Evolutionary conservation across 2,797 vertebrate species (phyloP), one percentile per base, ranked within the genome.

Genomic region (Numenius phaeopus): DNA sequence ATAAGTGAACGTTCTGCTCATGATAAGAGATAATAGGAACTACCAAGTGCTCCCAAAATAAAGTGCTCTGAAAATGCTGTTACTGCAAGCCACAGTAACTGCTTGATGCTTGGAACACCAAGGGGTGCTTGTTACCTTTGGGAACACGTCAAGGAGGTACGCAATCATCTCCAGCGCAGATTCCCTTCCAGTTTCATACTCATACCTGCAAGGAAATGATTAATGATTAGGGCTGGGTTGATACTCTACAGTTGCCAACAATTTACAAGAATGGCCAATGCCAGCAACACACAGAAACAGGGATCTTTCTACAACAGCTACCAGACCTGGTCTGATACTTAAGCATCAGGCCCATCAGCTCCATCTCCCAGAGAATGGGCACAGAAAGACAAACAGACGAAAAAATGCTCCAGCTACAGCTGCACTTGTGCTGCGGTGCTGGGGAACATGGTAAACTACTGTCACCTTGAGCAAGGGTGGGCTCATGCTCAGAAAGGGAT

Each of bases 161-260:
- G 98, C 99, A 89, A 99, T 98, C 98, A 99, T 99, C 98, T 99
- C 99, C 95, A 99, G 98, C 6, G 98, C 98, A 1, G 99, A 99
- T 89, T 99, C 99, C 95, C 99, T 98, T 85, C 99, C 99, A 0
- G 99, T 99, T 98, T 99, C 99, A 39, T 99, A 99, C 87, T 99
- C 99, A 1, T 99, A 99, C 57, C 99, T 98, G 96, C 15, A 61
- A 89, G 75, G 77, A 97, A 91, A 96, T 10, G 13, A 96, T 71
- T 44, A 95, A 86, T 1, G 5, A 39, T 49, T 64, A n/a, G n/a
- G 50, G n/a, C 18, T 87, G 46, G 42, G 46, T 96, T 89, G 97
- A 86, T 29, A 69, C 37, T 69, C 77, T 55, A 30, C 21, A 94
- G 24, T 27, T 64, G 37, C 14, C 34, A 85, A 47, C 9, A 17